Evolutionary conservation across 2,113 vertebrate genomes (phyloP).

Genomic region (Pygoscelis adeliae): DNA sequence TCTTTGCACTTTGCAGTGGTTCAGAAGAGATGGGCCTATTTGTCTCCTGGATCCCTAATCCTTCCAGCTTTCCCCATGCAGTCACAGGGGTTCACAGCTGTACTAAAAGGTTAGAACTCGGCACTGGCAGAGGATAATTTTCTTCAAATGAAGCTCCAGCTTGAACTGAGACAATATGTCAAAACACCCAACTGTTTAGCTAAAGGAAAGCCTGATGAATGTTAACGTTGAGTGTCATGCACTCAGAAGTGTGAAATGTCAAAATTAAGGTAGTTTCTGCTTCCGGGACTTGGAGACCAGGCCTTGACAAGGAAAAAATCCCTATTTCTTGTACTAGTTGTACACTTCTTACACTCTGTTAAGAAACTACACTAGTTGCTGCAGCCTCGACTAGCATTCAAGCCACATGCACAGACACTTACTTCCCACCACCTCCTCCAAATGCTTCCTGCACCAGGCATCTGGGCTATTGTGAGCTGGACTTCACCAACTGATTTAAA

Average conservation of each 20-base stretch:
- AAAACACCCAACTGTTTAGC: not conserved
- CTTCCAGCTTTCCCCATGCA: not conserved
- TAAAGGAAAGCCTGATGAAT: not conserved
- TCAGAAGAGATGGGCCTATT: not conserved
- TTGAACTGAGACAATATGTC: not conserved
- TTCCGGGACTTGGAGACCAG: not conserved
- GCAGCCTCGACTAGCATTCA: not conserved
- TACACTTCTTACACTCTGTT: not conserved
- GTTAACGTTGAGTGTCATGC: fast-evolving
- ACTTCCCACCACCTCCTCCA: not conserved
- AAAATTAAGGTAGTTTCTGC: not conserved
- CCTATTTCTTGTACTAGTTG: not conserved
- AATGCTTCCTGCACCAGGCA: not conserved
- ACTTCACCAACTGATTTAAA: not conserved
- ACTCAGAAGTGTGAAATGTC: not conserved
- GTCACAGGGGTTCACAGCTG: not conserved
- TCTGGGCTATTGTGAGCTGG: not conserved
- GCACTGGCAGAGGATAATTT: not conserved
- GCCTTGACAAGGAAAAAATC: not conserved
- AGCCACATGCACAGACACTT: not conserved
- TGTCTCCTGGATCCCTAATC: not conserved
- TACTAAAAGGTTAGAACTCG: not conserved
- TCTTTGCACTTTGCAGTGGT: not conserved
- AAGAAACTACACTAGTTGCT: not conserved
- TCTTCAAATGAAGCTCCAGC: not conserved